Evolutionary conservation across 1,140 invertebrate species (phyloP).

Genomic region (Microplitis demolitor): DNA sequence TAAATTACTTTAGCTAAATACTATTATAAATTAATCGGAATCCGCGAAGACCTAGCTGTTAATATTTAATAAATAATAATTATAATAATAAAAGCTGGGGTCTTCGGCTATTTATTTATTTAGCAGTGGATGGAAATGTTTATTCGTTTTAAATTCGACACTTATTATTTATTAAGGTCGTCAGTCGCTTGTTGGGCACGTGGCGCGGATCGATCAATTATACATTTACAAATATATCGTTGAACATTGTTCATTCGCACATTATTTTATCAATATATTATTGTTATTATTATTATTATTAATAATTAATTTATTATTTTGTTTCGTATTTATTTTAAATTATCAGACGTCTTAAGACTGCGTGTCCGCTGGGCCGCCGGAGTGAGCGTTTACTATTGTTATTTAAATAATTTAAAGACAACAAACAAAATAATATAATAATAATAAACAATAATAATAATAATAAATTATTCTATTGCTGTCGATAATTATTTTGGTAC

Average conservation of each 20-base stretch:
- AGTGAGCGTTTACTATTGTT: conserved; percentile 24
- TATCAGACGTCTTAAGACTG: too few species aligned
- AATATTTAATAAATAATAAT: neutral
- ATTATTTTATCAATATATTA: conserved; percentile 32
- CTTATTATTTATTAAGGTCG: conserved; percentile 24
- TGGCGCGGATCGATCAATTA: conserved; percentile 33
- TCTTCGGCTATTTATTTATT: conserved; percentile 37
- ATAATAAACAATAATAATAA: conserved; percentile 35
- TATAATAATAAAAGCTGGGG: conserved; percentile 9
- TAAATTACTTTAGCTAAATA: conserved; percentile 41
- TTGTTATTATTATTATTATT: conserved; percentile 20
- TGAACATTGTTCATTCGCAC: conserved; percentile 33
- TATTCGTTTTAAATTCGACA: conserved; percentile 34
- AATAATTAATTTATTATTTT: conserved; percentile 37
- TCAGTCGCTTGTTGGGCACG: conserved; percentile 20
- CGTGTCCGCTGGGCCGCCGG: conserved; percentile 14
- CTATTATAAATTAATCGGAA: conserved; percentile 47
- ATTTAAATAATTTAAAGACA: conserved; percentile 3
- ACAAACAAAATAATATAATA: conserved; percentile 30
- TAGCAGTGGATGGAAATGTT: conserved; percentile 55
- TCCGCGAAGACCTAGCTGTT: conserved; percentile 24
- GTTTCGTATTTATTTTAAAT: neutral
- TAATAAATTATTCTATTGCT: conserved; percentile 49
- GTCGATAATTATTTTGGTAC: conserved; percentile 49
- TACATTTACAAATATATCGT: conserved; percentile 47